A percentile compares a stretch with the other conserved stretches of the same genome.
Evolutionary conservation across 2,888 invertebrate species (phyloP).

Genomic region (Eilema sororculum): DNA sequence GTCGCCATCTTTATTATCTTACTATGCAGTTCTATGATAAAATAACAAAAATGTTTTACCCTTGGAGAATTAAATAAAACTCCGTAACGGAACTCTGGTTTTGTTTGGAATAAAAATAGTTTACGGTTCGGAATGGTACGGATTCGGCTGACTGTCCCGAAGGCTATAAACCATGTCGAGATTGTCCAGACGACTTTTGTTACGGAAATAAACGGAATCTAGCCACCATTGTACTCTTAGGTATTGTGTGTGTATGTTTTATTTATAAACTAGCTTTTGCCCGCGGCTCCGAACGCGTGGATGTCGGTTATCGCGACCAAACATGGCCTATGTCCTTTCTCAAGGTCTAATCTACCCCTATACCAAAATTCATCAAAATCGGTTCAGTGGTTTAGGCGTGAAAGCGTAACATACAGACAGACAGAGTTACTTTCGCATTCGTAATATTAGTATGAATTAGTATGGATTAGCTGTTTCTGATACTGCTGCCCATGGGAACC

Average conservation of each 20-base stretch:
- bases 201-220: conserved; percentile 47
- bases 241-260: conserved; percentile 2
- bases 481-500: no score
- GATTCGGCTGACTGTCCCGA: conserved; percentile 43
- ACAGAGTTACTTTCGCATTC: no score
- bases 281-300: neutral
- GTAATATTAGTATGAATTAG: no score
- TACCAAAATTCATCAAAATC: no score
- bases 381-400: no score
- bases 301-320: no score
- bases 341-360: no score
- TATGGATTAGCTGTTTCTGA: no score
- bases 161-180: conserved; percentile 49
- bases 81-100: conserved; percentile 30
- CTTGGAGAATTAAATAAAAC: conserved; percentile 16
- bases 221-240: conserved; percentile 38
- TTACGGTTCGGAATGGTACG: conserved; percentile 37
- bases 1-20: no score
- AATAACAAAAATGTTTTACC: neutral
- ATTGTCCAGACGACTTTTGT: conserved; percentile 54
- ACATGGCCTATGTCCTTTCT: no score
- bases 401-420: no score
- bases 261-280: neutral
- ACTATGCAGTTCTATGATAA: neutral
- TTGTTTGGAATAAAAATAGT: conserved; percentile 50